Conservation (phyloP, 2,113 vertebrate genomes). For the Crocuta crocuta region DNA sequence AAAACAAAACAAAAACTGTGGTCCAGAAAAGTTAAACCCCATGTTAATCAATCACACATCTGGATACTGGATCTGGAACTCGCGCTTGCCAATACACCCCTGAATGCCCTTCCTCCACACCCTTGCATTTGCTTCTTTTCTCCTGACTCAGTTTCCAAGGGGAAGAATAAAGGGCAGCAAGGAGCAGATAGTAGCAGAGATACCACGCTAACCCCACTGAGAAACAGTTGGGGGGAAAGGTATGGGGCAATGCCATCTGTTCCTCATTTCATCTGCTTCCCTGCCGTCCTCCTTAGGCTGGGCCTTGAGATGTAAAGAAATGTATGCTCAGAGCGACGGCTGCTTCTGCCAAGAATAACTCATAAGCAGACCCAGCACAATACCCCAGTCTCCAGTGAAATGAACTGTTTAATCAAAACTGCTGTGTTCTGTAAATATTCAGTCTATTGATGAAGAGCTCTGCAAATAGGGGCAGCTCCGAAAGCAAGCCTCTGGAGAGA, state of each 20-base stretch:
- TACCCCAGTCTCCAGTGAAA: constrained; percentile 35
- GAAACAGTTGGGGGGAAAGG: background rate
- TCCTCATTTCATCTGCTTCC: background rate
- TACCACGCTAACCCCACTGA: background rate
- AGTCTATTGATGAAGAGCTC: constrained; percentile 57
- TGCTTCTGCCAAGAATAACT: constrained; percentile 54
- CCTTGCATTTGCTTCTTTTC: background rate
- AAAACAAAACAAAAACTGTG: background rate
- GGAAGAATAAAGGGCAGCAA: constrained; percentile 11
- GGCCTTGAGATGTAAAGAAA: constrained; percentile 5
- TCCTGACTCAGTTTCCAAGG: constrained; percentile 38
- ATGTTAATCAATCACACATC: background rate
- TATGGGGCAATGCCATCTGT: background rate
- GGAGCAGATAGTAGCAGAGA: background rate
- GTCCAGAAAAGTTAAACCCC: background rate
- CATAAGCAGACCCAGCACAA: constrained; percentile 28
- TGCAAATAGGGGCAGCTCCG: constrained; percentile 41
- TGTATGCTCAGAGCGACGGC: background rate
- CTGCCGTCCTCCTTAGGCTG: background rate
- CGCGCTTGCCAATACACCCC: background rate
- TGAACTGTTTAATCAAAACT: constrained; percentile 68
- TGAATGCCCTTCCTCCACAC: background rate
- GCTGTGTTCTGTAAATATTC: constrained; percentile 50
- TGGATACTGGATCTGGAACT: background rate
- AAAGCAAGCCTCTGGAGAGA: background rate